Evolutionary conservation across 2,113 vertebrate species (phyloP), one percentile per base, ranked within the genome.

Genomic region (Sus scrofa): DNA sequence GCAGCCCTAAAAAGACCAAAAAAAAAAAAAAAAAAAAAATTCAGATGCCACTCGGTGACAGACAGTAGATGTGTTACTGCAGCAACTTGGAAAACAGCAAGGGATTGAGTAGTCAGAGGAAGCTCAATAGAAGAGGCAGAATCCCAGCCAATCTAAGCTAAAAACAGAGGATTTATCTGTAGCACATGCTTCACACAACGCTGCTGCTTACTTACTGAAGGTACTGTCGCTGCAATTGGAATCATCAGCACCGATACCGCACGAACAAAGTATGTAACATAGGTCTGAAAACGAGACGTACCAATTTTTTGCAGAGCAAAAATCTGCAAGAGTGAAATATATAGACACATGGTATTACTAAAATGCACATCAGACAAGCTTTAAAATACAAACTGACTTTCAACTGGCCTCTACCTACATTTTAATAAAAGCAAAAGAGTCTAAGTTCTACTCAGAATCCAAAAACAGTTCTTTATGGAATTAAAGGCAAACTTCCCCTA

Each of bases 181-280:
- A 94, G 65, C 34, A 74, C 24, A 60, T 2, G 20, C 75, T 2
- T 30, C 18, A 18, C 18, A 32, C 16, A 75, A 32, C 0, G 22
- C 30, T 60, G 7, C 52, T 22, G 88, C 12, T 74, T 74, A 99
- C 99, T 99, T 96, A 99, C 99, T 0, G 99, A 99, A 4, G 99
- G 99, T 2, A 99, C 99, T 0, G 98, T 97, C 0, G 99, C 99
- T 10, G 99, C 99, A 19, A 99, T 26, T 4, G 99, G 99, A 58
- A 99, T 97, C 99, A 99, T 99, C 52, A 99, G 10, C 19, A 99
- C 44, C 0, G 99, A 99, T 15, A 99, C 11, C 0, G 87, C 98
- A 6, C 99, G 98, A 39, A 99, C 97, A 62, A 98, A 96, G 98
- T 99, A 97, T 0, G 99, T 99, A 3, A 98, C 16, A 0, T 98